Percentiles rank a stretch among this genome's conserved stretches.
Evolutionary conservation across 2,113 vertebrate species (phyloP).

Genomic region (Alligator sinensis): DNA sequence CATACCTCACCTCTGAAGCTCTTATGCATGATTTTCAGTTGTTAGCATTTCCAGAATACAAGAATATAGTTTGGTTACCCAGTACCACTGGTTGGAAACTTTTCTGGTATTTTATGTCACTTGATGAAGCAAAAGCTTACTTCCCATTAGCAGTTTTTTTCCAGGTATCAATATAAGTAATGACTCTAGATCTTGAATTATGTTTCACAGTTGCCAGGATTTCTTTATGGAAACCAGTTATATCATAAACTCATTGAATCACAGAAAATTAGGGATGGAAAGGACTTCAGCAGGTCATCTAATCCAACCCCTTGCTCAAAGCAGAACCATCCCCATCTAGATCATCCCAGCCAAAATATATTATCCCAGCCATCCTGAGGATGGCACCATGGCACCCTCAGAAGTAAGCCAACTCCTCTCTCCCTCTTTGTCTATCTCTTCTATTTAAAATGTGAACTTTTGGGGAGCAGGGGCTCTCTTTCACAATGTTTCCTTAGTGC

Average conservation of each 20-base stretch:
- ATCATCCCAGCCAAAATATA: too few species aligned
- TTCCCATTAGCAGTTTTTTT: constrained; percentile 39
- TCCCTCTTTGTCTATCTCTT: constrained; percentile 9
- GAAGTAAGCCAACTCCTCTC: constrained; percentile 14
- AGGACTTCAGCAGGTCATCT: too few species aligned
- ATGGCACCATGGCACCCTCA: too few species aligned
- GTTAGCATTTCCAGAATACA: constrained; percentile 13
- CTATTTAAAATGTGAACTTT: neutral
- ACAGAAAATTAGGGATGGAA: too few species aligned
- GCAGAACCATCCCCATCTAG: too few species aligned
- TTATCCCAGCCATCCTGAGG: too few species aligned
- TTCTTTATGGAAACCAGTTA: neutral
- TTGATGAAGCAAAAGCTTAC: constrained; percentile 36
- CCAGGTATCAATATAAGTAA: constrained; percentile 7
- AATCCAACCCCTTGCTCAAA: too few species aligned
- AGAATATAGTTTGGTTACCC: constrained; percentile 3
- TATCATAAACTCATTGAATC: too few species aligned
- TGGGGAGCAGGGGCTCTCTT: neutral
- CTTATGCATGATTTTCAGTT: constrained; percentile 16
- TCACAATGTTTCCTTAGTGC: neutral
- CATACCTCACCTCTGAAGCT: neutral
- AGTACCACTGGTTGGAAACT: constrained; percentile 44
- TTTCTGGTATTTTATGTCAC: neutral
- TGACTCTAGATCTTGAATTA: constrained; percentile 5
- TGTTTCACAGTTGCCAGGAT: constrained; percentile 25